Base-by-base conservation (phyloP, 37 sponge, comb jelly and placozoan species). In the Hexactinellida sp. region DNA sequence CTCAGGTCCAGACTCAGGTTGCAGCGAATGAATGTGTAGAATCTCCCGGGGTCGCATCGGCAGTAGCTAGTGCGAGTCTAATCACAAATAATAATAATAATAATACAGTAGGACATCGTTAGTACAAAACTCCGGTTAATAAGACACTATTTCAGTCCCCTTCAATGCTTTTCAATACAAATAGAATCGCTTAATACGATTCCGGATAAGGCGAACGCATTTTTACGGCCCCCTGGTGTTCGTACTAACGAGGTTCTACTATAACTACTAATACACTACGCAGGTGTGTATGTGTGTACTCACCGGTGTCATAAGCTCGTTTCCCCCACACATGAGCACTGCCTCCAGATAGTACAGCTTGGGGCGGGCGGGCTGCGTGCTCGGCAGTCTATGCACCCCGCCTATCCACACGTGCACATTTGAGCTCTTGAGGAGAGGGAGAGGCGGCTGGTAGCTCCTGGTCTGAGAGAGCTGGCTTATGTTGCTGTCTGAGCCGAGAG, bases 271-370 rank as follows among this genome's bases (percentile, higher is more conserved):
- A n/a, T n/a, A n/a, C n/a, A n/a, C n/a, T n/a, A n/a, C n/a, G n/a
- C n/a, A n/a, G n/a, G n/a, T n/a, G n/a, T n/a, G n/a, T n/a, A n/a
- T n/a, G n/a, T n/a, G n/a, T n/a, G n/a, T n/a, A n/a, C 76, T 63
- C 30, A 63, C 76, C 34, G 76, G 76, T 32, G 76, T 25, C 13
- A 63, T 32, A 10, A 63, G 13, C 13, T 10, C 76, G 13, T 63
- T 63, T n/a, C 76, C 76, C 5, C 76, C 76, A 63, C 76, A 63
- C 76, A 63, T 63, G 19, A 63, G 34, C 76, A 63, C 76, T 63
- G 76, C 76, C 34, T 63, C 76, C 5, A 63, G 21, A n/a, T n/a
- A 63, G 30, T 63, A 63, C 28, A 63, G 76, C 76, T n/a, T 10
- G 5, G 76, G 76, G 3, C 76, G 3, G 13, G 76, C 13, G 3